Base-by-base conservation (phyloP, 2,113 vertebrate species). In the Ameiurus melas region DNA sequence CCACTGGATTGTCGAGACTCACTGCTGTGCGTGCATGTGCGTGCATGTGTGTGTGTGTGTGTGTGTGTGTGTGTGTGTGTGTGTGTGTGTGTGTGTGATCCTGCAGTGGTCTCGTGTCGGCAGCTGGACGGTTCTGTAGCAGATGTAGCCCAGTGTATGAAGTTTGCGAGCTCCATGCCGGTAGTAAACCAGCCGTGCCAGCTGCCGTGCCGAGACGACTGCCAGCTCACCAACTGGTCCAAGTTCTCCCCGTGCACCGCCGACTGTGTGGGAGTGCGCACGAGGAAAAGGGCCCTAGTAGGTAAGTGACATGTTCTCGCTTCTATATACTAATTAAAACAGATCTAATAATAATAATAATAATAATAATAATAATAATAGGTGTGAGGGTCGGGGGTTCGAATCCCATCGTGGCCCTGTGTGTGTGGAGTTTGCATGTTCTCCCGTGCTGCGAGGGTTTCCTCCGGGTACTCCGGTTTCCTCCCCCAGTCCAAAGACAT, bases 161-260 rank as follows among this genome's bases (percentile, higher is more conserved):
- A 93, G 90, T 93, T 95, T 53, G 94, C 96, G 84, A 96, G 96
- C 88, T 92, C 96, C 8, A 95, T 98, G 94, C 98, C 98, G 60
- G 64, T 95, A 53, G 95, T 97, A 93, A 98, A 96, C 81, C 98
- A 99, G 91, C 93, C 83, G 16, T 99, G 98, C 94, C 97, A 98
- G 93, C 96, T 98, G 70, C 98, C 97, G 84, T 99, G 98, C 96
- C 97, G 98, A 93, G 98, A 99, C 1, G 97, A 99, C 93, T 99
- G 98, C 93, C 98, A 99, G 91, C 97, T 99, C 88, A 97, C 97
- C 13, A 97, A 90, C 95, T 99, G 98, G 98, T 99, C 98, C 92
- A 98, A 97, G 93, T 99, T 99, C 95, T 98, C 98, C 68, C 94
- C 97, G 25, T 99, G 98, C 93, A 97, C 96, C 27, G 96, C 97